Evolutionary conservation across 2,113 vertebrate species (phyloP).

Genomic region (Tragulus kanchil): DNA sequence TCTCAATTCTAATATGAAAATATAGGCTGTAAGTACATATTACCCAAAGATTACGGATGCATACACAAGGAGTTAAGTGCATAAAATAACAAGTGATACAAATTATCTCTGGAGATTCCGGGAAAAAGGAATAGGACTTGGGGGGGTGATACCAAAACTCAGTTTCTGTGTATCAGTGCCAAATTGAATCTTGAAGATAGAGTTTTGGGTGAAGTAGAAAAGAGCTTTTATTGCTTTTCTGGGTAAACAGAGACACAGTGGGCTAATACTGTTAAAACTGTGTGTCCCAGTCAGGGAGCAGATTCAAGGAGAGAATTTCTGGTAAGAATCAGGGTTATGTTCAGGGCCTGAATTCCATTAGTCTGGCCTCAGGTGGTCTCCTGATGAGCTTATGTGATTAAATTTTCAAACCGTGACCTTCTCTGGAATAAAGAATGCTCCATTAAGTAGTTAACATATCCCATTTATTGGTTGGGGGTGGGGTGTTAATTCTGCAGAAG

Average conservation of each 20-base stretch:
- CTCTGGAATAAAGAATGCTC: neutral
- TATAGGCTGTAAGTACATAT: neutral
- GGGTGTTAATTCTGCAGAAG: neutral
- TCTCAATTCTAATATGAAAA: neutral
- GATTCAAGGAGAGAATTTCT: neutral
- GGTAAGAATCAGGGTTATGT: neutral
- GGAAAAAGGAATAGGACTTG: neutral
- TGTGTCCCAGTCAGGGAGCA: neutral
- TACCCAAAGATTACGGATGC: neutral
- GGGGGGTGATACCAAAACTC: neutral
- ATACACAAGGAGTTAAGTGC: neutral
- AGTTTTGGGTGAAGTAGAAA: neutral
- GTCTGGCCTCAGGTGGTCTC: neutral
- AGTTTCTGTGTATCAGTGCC: neutral
- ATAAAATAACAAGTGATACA: neutral
- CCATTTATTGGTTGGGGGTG: neutral
- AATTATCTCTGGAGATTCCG: neutral
- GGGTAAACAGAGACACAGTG: neutral
- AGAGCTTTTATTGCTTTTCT: neutral
- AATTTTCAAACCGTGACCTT: neutral
- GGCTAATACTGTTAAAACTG: neutral
- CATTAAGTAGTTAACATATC: neutral
- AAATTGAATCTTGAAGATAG: neutral
- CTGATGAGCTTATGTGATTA: neutral
- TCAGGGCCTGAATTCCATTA: neutral